These are phyloP conservation scores for Hesperophylax magnus DNA, from an alignment of 1,140 invertebrate species.

Conservation along the genomic window DNA sequence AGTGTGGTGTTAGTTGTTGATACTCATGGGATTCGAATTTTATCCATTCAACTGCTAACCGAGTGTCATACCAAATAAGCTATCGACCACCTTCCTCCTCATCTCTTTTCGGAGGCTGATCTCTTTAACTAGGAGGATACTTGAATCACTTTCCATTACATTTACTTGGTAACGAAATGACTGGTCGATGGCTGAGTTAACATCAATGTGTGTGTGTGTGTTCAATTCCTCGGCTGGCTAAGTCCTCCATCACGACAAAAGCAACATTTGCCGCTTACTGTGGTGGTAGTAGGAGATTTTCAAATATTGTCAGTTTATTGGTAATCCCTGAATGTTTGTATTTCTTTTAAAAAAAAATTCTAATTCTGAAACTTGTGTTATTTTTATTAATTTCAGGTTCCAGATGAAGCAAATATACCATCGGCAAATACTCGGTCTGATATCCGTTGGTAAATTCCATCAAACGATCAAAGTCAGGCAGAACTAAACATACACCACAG, in stretches of 20 bases:
- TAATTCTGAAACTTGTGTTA: neutral
- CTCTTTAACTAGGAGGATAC: neutral
- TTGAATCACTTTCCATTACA: neutral
- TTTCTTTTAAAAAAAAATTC: neutral
- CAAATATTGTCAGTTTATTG: no score
- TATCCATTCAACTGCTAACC: neutral
- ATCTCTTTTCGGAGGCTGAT: neutral
- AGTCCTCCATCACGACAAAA: no score
- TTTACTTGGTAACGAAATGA: no score
- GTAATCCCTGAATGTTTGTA: no score
- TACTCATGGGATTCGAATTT: neutral
- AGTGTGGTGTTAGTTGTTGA: neutral
- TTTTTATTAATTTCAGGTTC: constrained; percentile 37
- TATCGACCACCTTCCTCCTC: neutral
- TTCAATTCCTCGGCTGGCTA: no score
- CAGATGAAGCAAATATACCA: constrained; percentile 54
- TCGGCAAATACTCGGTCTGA: constrained; percentile 43
- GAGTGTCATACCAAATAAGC: neutral
- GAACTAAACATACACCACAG: neutral
- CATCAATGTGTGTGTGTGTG: no score
- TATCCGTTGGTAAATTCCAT: constrained; percentile 53
- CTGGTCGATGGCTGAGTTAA: no score
- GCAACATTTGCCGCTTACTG: no score
- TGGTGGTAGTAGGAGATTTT: no score
- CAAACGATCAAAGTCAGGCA: constrained; percentile 27